These are phyloP conservation scores for Napeogenes sylphis DNA, from an alignment of 2,888 invertebrate species.

Conservation along the genomic window DNA sequence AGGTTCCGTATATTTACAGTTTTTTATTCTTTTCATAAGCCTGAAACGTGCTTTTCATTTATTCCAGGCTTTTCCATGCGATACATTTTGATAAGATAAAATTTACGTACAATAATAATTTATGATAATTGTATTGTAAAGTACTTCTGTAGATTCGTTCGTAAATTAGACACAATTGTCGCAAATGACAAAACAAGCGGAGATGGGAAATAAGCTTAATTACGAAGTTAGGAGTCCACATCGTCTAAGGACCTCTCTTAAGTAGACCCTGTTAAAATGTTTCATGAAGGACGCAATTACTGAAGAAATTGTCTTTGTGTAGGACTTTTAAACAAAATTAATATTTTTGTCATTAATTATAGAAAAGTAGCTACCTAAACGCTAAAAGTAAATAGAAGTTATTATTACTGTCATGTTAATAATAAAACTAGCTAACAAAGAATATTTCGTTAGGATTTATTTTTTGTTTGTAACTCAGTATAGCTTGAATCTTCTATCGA, in stretches of 20 bases:
- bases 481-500: slow-evolving; percentile 37
- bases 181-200: slow-evolving; percentile 60
- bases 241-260: slow-evolving; percentile 56
- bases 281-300: slow-evolving; percentile 68
- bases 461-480: slow-evolving; percentile 24
- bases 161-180: slow-evolving; percentile 52
- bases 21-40: slow-evolving; percentile 58
- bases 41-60: slow-evolving; percentile 55
- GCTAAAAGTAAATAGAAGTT: no score
- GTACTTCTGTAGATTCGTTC: slow-evolving; percentile 21
- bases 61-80: slow-evolving; percentile 26
- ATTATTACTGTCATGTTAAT: no score
- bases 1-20: slow-evolving; percentile 55
- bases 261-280: slow-evolving; percentile 63
- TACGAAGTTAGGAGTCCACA: slow-evolving; percentile 65
- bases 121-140: background rate
- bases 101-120: background rate
- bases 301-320: slow-evolving; percentile 12
- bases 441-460: slow-evolving; percentile 6
- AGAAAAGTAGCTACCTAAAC: no score
- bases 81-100: background rate
- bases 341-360: slow-evolving; percentile 1
- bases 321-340: background rate
- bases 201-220: slow-evolving; percentile 72
- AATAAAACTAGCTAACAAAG: no score